These are phyloP conservation scores for Bucco capensis DNA, from an alignment of 2,113 vertebrate genomes.

Conservation along the genomic window DNA sequence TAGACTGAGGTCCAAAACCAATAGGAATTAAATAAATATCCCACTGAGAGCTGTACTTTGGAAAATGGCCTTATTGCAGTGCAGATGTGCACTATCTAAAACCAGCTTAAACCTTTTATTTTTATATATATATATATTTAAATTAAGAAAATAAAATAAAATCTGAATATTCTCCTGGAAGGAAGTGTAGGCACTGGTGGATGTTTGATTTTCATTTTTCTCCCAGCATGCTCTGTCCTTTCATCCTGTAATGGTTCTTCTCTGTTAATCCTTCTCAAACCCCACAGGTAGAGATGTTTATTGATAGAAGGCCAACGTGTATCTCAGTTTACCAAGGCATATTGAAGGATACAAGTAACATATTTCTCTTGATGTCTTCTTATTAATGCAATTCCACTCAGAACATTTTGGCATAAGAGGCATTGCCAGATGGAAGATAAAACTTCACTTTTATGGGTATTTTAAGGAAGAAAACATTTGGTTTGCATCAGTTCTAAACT, in stretches of 20 bases:
- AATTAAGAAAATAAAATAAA: slow-evolving; percentile 66
- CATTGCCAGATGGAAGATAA: slow-evolving; percentile 76
- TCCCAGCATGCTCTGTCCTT: slow-evolving; percentile 73
- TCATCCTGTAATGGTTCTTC: slow-evolving; percentile 74
- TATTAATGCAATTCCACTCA: slow-evolving; percentile 72
- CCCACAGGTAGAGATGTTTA: slow-evolving; percentile 74
- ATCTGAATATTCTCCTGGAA: slow-evolving; percentile 72
- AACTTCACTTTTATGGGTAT: slow-evolving; percentile 67
- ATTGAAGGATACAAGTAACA: slow-evolving; percentile 70
- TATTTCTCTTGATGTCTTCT: slow-evolving; percentile 74
- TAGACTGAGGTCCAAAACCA: slow-evolving; percentile 77
- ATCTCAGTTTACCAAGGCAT: slow-evolving; percentile 69
- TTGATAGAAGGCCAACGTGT: slow-evolving; percentile 69
- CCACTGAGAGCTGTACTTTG: slow-evolving; percentile 73
- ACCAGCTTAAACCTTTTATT: slow-evolving; percentile 59
- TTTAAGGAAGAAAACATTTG: slow-evolving; percentile 72
- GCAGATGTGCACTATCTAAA: slow-evolving; percentile 74
- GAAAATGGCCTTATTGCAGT: slow-evolving; percentile 69
- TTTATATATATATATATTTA: slow-evolving; percentile 29
- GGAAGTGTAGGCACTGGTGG: slow-evolving; percentile 70
- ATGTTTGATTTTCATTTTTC: slow-evolving; percentile 78
- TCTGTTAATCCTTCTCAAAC: slow-evolving; percentile 73
- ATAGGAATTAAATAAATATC: slow-evolving; percentile 77
- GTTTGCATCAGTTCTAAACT: slow-evolving; percentile 68
- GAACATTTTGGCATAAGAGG: slow-evolving; percentile 71